A percentile compares a stretch with the other conserved stretches of the same genome.
These are phyloP conservation scores for Leptinotarsa juncta DNA, from an alignment of 2,888 invertebrate species.

Conservation along the genomic window DNA sequence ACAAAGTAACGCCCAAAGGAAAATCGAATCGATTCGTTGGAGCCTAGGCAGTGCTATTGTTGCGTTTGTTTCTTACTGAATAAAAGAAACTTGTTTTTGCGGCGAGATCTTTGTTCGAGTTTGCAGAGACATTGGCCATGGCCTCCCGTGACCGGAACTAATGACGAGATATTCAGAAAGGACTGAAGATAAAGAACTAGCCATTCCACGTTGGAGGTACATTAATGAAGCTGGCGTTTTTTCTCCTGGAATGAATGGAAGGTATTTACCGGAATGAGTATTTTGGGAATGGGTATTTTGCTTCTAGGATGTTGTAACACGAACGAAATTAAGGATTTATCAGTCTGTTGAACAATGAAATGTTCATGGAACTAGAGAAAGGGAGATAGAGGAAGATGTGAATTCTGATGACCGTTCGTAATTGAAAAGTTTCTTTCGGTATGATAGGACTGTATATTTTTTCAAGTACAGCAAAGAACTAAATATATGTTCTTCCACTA, in stretches of 20 bases:
- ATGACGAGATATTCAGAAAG: conserved; percentile 17
- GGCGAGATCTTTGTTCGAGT: conserved; percentile 12
- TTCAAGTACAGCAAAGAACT: too few species aligned
- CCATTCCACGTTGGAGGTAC: background rate
- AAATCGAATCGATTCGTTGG: conserved; percentile 17
- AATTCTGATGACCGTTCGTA: too few species aligned
- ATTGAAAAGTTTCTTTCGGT: too few species aligned
- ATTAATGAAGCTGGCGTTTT: background rate
- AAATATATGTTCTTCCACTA: too few species aligned
- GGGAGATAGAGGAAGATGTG: too few species aligned
- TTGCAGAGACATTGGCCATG: conserved; percentile 5
- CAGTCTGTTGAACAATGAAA: background rate
- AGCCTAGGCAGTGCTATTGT: conserved; percentile 1
- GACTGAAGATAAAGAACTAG: conserved; percentile 9
- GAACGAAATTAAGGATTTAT: background rate
- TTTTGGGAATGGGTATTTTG: background rate
- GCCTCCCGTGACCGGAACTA: conserved; percentile 20
- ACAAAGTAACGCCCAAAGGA: conserved; percentile 12
- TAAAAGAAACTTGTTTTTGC: conserved; percentile 11
- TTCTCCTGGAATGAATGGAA: background rate
- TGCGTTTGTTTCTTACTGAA: conserved; percentile 8
- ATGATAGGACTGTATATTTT: too few species aligned
- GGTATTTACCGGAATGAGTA: background rate
- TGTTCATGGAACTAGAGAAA: background rate
- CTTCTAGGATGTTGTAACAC: background rate